Evolutionary conservation across 2,113 vertebrate species (phyloP).

Genomic region (Engraulis encrasicolus): DNA sequence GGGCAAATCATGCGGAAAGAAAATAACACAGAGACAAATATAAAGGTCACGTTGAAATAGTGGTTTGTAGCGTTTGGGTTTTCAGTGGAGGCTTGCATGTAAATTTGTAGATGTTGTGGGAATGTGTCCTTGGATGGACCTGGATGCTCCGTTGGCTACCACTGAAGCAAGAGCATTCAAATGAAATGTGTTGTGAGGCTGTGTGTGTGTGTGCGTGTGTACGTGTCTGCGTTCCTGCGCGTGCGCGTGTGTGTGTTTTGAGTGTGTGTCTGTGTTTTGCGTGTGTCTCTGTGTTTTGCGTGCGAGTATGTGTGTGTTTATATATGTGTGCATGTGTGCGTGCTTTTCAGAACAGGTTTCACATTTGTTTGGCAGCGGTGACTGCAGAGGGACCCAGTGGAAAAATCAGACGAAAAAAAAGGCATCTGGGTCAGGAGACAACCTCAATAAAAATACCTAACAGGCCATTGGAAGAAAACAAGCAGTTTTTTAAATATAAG

Average conservation of each 20-base stretch:
- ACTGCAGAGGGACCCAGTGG: background rate
- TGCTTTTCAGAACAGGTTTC: background rate
- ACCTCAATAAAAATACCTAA: constrained; percentile 12
- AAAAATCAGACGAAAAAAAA: background rate
- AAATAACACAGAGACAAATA: background rate
- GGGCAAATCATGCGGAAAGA: background rate
- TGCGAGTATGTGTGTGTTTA: no score
- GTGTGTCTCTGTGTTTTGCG: no score
- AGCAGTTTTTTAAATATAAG: background rate
- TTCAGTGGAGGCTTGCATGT: background rate
- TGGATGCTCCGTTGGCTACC: background rate
- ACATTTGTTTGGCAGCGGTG: background rate
- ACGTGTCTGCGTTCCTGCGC: no score
- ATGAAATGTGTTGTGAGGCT: background rate
- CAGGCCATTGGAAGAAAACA: background rate
- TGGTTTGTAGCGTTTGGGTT: background rate
- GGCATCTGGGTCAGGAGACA: background rate
- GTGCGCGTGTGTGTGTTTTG: no score
- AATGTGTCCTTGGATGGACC: background rate
- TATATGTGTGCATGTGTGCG: background rate
- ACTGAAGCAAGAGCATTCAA: background rate
- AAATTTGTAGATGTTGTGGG: background rate
- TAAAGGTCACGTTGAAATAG: background rate
- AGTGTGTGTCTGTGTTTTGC: no score
- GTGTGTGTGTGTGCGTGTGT: background rate